Evolutionary conservation across 2,113 vertebrate genomes (phyloP), one percentile per base, ranked within the genome.

Genomic region (Mystacornis crossleyi): DNA sequence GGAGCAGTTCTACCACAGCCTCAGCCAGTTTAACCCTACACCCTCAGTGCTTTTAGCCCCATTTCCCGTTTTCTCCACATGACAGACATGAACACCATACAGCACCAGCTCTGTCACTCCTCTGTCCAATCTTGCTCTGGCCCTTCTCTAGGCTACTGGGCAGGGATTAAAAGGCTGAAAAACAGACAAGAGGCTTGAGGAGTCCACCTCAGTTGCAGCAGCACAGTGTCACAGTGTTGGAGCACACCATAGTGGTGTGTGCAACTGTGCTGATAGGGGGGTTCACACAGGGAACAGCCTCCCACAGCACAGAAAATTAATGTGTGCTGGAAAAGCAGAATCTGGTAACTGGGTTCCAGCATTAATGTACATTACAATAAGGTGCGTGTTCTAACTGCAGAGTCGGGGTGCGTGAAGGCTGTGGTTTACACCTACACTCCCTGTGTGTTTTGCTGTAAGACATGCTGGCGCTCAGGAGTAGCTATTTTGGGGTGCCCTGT

Each of bases 251-350:
- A 26, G 25, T 1, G 17, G 23, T 19, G 29, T 14, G 40, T 38
- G 0, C 0, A 5, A 12, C 42, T 3, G 10, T 29, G 31, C 21
- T 33, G 43, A 25, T 1, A 9, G 13, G 13, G 36, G 38, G 21
- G 3, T 7, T 28, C 51, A 60, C 4, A 2, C 25, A 31, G 23
- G 34, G 8, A 74, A 31, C 20, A 26, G 38, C 14, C 48, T 75
- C 71, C 26, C 28, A 20, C 31, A 89, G 45, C 48, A 64, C 18
- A 42, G 83, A 51, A 60, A 64, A 47, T 14, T 3, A 34, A 18
- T 2, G 3, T 24, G 3, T 25, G 23, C 11, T 64, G 43, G 72
- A 47, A 86, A 72, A 83, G 40, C 64, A 61, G 58, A 72, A 43
- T 11, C 31, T 62, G 73, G 19, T 9, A 28, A 31, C 3, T 31